Evolutionary conservation across 1,140 invertebrate species (phyloP), one percentile per base, ranked within the genome.

Genomic region (Littorina saxatilis): DNA sequence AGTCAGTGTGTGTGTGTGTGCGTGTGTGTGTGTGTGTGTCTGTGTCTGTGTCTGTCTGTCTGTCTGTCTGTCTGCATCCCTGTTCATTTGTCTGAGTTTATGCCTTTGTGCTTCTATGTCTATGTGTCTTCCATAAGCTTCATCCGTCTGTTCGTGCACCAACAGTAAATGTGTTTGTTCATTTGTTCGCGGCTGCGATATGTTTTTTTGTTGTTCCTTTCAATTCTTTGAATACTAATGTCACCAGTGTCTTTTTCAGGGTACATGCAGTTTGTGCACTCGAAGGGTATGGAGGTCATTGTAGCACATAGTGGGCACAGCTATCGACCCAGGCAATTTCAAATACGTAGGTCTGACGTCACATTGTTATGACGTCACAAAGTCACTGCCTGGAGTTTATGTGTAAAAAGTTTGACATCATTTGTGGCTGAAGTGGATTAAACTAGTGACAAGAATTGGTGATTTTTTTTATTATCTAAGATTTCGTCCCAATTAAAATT

Each of bases 191-290:
- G 5, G 27, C 5, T 23, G 7, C 11, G 27, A 27, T 32, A 9
- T 63, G 61, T 63, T 23, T 27, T 63, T n/a, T 63, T 23, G 23
- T 23, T 63, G 61, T 63, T 66, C 9, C 5, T 58, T 66, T 13
- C 4, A 32, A 9, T 66, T 27, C 13, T 32, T 66, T 11, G 23
- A 32, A 29, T 32, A 32, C 35, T 66, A 35, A 32, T 29, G 1
- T 29, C 7, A 61, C 5, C 35, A 35, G 35, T 68, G 15, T 68
- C 15, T 23, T 68, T 55, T 76, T 32, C 81, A 82, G 81, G 81
- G 81, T 82, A 82, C 68, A 82, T 82, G 81, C 40, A 43, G n/a
- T 70, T 74, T n/a, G 40, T 82, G 37, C 76, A 82, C 68, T 63
- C 55, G 15, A 37, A 70, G 1, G 77, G 73, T 37, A 82, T 50